Evolutionary conservation across 2,888 invertebrate genomes (phyloP).

Genomic region (Ectropis crepuscularia): DNA sequence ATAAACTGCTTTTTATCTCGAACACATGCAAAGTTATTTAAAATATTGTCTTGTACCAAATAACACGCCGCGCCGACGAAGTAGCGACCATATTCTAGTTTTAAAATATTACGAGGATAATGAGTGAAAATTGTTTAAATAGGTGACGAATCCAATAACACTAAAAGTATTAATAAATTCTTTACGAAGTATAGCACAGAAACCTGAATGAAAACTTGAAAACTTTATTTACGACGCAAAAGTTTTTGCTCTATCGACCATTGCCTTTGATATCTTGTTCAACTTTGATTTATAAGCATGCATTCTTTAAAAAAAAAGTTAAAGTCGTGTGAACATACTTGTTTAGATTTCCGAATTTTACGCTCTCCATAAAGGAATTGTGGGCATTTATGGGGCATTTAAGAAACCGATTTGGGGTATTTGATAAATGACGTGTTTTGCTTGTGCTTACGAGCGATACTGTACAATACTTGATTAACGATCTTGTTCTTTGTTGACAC

Average conservation of each 20-base stretch:
- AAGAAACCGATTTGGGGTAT: conserved; percentile 46
- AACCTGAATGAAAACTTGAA: background rate
- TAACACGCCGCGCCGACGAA: too few species aligned
- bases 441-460: conserved; percentile 50
- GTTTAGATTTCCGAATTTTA: conserved; percentile 57
- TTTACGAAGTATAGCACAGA: too few species aligned
- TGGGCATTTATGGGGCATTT: conserved; percentile 80
- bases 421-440: conserved; percentile 72
- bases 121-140: too few species aligned
- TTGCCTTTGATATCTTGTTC: conserved; percentile 71
- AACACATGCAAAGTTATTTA: too few species aligned
- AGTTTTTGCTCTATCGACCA: conserved; percentile 69
- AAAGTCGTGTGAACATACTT: conserved; percentile 68
- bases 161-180: background rate
- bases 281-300: conserved; percentile 74
- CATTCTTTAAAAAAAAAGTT: conserved; percentile 46
- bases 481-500: conserved; percentile 39
- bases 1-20: too few species aligned
- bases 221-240: conserved; percentile 63
- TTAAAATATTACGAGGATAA: too few species aligned
- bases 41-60: too few species aligned
- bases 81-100: too few species aligned
- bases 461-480: conserved; percentile 57
- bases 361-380: conserved; percentile 71
- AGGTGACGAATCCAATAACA: background rate